Evolutionary conservation across 1,140 invertebrate genomes (phyloP).

Genomic region (Micrasema minimum): DNA sequence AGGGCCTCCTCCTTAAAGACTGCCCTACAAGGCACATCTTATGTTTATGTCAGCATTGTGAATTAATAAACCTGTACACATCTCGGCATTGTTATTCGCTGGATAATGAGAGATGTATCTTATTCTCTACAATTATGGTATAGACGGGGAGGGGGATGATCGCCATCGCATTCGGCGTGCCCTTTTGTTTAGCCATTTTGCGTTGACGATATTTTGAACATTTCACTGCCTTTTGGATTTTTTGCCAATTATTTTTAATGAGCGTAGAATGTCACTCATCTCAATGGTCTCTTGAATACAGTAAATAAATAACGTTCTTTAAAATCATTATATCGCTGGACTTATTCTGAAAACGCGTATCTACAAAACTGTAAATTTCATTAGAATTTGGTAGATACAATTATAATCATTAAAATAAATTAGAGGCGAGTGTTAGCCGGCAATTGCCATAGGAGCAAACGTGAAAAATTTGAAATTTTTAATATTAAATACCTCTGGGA

Average conservation of each 20-base stretch:
- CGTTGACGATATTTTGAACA: slow-evolving; percentile 7
- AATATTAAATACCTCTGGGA: too few species aligned
- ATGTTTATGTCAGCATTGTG: too few species aligned
- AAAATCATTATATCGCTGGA: too few species aligned
- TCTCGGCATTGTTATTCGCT: slow-evolving; percentile 12
- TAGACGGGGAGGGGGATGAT: not conserved
- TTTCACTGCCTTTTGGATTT: slow-evolving; percentile 8
- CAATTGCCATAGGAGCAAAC: too few species aligned
- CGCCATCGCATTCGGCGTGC: slow-evolving; percentile 10
- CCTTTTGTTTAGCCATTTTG: slow-evolving; percentile 26
- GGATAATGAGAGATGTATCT: slow-evolving; percentile 30
- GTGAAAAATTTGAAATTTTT: too few species aligned
- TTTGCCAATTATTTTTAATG: slow-evolving; percentile 34
- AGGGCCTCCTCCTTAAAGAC: too few species aligned
- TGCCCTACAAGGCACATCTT: too few species aligned
- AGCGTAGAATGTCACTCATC: slow-evolving; percentile 16
- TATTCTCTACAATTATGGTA: not conserved
- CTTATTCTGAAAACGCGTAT: too few species aligned
- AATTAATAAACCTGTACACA: slow-evolving; percentile 6
- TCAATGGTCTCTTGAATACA: slow-evolving; percentile 9
- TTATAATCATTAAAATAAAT: too few species aligned
- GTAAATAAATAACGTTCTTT: not conserved
- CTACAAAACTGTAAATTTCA: too few species aligned
- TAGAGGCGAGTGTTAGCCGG: too few species aligned
- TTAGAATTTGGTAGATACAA: too few species aligned